A percentile compares a stretch with the other conserved stretches of the same genome.
These are phyloP conservation scores for Grammomys surdaster DNA, from an alignment of 2,113 vertebrate species.

Conservation along the genomic window DNA sequence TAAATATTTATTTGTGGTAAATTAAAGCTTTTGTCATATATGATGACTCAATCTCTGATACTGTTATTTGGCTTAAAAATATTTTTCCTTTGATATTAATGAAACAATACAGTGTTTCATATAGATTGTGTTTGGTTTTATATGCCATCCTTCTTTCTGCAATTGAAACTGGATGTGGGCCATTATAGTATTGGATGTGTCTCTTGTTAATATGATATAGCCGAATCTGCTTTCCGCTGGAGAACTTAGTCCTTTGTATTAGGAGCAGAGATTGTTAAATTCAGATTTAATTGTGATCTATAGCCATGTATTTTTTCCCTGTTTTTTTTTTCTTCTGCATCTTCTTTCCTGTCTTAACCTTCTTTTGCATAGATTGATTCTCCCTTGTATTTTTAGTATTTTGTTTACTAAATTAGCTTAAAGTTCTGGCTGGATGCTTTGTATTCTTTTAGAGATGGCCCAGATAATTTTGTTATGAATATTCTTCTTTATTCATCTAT, in stretches of 20 bases:
- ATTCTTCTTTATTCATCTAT: background rate
- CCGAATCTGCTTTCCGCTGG: slow-evolving; percentile 22
- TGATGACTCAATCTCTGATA: background rate
- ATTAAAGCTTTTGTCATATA: background rate
- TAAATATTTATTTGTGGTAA: background rate
- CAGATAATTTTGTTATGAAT: background rate
- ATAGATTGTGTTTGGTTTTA: background rate
- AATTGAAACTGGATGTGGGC: background rate
- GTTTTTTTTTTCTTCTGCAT: background rate
- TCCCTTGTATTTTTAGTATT: background rate
- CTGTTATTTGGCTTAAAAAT: background rate
- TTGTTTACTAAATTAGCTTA: background rate
- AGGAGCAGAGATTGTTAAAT: slow-evolving; percentile 9
- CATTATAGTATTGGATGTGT: slow-evolving; percentile 1
- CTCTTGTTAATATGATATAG: background rate
- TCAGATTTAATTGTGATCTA: slow-evolving; percentile 21
- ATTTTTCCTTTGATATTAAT: slow-evolving; percentile 20
- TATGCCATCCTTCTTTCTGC: background rate
- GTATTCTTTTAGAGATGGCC: background rate
- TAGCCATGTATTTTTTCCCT: slow-evolving; percentile 1
- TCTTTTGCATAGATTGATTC: background rate
- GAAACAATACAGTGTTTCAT: background rate
- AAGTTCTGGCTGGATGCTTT: background rate
- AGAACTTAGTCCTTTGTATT: slow-evolving; percentile 19
- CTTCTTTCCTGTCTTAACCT: background rate